These are phyloP conservation scores for Latheticus oryzae DNA, from an alignment of 2,888 invertebrate species.

Conservation along the genomic window DNA sequence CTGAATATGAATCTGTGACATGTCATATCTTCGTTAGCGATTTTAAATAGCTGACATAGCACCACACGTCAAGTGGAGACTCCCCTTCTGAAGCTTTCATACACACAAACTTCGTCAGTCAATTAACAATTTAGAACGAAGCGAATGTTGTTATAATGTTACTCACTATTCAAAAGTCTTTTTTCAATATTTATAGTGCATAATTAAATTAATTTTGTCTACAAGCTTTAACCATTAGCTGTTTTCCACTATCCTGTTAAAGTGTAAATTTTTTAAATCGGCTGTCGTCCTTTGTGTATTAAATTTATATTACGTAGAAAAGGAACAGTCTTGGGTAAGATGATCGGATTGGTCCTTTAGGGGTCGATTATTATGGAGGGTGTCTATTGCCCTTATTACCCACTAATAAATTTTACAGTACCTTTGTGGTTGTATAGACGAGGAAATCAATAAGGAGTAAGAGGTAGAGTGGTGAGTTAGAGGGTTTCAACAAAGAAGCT, in stretches of 20 bases:
- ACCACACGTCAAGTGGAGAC: constrained; percentile 25
- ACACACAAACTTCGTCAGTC: constrained; percentile 37
- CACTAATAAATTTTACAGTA: constrained; percentile 27
- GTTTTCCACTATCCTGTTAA: constrained; percentile 8
- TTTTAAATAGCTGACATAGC: constrained; percentile 16
- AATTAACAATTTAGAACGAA: constrained; percentile 40
- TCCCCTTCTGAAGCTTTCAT: constrained; percentile 14
- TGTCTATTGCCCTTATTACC: constrained; percentile 26
- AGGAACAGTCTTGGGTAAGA: constrained; percentile 6
- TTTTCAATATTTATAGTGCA: no score
- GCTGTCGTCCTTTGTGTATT: not conserved
- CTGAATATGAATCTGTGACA: constrained; percentile 3
- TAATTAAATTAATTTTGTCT: no score
- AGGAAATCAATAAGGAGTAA: constrained; percentile 20
- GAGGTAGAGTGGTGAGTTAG: no score
- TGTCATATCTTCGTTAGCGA: constrained; percentile 11
- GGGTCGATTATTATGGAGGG: constrained; percentile 6
- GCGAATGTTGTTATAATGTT: constrained; percentile 25
- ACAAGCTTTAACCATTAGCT: constrained; percentile 14
- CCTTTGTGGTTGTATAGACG: constrained; percentile 13
- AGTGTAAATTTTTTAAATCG: constrained; percentile 5
- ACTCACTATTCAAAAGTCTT: no score
- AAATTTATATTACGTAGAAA: constrained; percentile 9
- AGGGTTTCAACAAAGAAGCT: no score
- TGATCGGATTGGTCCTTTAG: constrained; percentile 9